These are phyloP conservation scores for Sarcophilus harrisii DNA, from an alignment of 2,797 vertebrate genomes.

Conservation along the genomic window DNA sequence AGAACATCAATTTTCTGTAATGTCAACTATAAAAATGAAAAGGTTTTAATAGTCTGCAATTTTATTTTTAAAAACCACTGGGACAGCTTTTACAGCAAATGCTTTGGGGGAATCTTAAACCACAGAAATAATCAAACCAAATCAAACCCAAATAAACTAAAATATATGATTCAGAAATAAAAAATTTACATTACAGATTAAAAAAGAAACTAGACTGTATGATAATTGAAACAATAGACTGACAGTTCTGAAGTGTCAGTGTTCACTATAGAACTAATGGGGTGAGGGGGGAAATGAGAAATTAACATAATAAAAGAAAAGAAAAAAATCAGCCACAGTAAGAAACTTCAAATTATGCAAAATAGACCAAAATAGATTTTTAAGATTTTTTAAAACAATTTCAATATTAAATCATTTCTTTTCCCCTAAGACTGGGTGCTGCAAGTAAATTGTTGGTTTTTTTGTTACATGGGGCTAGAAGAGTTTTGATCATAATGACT, in stretches of 20 bases:
- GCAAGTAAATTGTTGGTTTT: not conserved
- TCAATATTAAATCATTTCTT: not conserved
- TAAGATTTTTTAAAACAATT: conserved; percentile 68
- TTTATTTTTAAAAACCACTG: conserved; percentile 76
- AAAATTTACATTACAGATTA: conserved; percentile 18
- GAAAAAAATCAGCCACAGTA: conserved; percentile 68
- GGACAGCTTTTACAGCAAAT: conserved; percentile 61
- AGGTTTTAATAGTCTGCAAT: conserved; percentile 75
- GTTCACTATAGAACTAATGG: not conserved
- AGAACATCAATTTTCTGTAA: conserved; percentile 35
- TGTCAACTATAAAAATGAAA: conserved; percentile 59
- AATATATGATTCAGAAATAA: conserved; percentile 63
- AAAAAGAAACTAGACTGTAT: not conserved
- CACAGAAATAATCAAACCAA: conserved; percentile 72
- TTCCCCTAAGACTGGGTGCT: not conserved
- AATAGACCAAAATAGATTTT: conserved; percentile 71
- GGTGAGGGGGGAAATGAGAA: not conserved
- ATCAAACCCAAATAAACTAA: conserved; percentile 67
- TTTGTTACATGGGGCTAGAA: not conserved
- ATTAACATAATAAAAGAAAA: not conserved
- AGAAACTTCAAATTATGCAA: conserved; percentile 76
- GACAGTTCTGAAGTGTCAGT: not conserved
- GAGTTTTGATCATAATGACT: not conserved
- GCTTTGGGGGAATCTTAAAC: conserved; percentile 67
- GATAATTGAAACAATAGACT: not conserved